Conservation (phyloP, 2,113 vertebrate species). For the Barbus barbus region DNA sequence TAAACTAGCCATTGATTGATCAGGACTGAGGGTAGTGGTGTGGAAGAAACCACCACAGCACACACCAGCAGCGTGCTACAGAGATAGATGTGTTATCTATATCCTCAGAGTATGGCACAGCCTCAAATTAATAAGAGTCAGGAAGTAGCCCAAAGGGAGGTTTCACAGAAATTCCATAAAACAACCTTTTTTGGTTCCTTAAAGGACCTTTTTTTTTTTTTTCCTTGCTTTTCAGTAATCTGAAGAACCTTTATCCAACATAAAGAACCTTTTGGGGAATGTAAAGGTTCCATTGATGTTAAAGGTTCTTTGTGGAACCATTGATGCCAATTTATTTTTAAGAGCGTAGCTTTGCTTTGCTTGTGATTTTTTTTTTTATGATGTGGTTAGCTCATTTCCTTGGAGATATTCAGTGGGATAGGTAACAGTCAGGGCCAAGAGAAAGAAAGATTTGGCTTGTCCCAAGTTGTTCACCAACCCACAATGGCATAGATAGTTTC, state of each 20-base stretch:
- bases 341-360: slow-evolving; percentile 16
- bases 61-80: background rate
- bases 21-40: too few species aligned
- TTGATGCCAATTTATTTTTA: background rate
- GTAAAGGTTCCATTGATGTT: background rate
- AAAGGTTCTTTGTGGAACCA: background rate
- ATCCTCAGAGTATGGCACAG: too few species aligned
- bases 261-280: background rate
- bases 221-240: too few species aligned
- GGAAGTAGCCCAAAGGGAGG: too few species aligned
- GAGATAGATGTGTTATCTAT: slow-evolving; percentile 51
- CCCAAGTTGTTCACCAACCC: background rate
- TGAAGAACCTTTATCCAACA: background rate
- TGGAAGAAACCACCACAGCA: slow-evolving; percentile 13
- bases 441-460: slow-evolving; percentile 7
- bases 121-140: background rate
- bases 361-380: slow-evolving; percentile 28
- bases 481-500: background rate
- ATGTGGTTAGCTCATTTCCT: slow-evolving; percentile 41
- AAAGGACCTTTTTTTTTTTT: too few species aligned
- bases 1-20: slow-evolving; percentile 55
- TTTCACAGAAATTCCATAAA: background rate
- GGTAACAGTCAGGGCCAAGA: background rate
- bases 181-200: background rate
- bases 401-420: slow-evolving; percentile 9